Evolutionary conservation across 1,140 invertebrate genomes (phyloP).

Genomic region (Rhopalosiphum padi): DNA sequence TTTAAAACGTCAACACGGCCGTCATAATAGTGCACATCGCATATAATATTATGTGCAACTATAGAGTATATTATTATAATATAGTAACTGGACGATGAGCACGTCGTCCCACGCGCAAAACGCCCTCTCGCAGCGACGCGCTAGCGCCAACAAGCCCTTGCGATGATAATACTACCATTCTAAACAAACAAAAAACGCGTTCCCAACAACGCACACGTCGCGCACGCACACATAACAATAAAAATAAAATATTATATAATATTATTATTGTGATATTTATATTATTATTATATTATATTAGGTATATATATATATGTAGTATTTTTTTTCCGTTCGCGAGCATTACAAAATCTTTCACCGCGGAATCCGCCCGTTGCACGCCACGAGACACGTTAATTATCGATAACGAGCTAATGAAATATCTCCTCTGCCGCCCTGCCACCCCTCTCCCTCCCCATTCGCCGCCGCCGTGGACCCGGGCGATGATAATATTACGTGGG

Average conservation of each 20-base stretch:
- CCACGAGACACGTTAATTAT: conserved; percentile 57
- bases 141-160: too few species aligned
- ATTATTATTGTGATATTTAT: neutral
- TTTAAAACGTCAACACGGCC: neutral
- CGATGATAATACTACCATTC: too few species aligned
- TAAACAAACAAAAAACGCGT: too few species aligned
- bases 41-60: neutral
- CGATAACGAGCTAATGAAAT: conserved; percentile 57
- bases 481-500: conserved; percentile 48
- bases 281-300: neutral
- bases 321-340: neutral
- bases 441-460: too few species aligned
- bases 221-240: neutral
- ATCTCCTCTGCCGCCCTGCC: neutral
- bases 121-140: too few species aligned
- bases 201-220: too few species aligned
- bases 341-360: conserved; percentile 39
- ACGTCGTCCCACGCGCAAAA: neutral
- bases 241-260: neutral
- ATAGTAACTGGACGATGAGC: too few species aligned
- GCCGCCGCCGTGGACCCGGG: neutral
- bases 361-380: conserved; percentile 34
- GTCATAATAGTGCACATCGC: neutral
- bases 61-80: too few species aligned
- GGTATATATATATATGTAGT: too few species aligned